Percentiles rank a stretch among this genome's conserved stretches.
Evolutionary conservation across 1,140 invertebrate genomes (phyloP).

Genomic region (Conus ventricosus): DNA sequence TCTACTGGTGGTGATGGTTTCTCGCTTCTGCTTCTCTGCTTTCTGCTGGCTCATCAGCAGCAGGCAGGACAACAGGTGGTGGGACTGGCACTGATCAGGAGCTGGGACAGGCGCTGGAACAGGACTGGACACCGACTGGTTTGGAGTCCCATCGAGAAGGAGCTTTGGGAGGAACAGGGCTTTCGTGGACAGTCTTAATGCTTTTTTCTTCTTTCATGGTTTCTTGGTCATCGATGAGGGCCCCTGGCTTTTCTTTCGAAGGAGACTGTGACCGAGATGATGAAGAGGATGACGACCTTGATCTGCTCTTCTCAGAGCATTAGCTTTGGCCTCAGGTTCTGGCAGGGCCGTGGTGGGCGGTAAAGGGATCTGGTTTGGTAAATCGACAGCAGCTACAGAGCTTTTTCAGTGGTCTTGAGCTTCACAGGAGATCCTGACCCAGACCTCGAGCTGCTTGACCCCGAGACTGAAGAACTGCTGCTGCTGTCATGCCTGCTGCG

Average conservation of each 20-base stretch:
- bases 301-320: neutral
- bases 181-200: neutral
- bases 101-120: neutral
- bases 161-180: conserved; percentile 1
- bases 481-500: conserved; percentile 15
- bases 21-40: neutral
- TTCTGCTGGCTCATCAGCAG: neutral
- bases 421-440: conserved; percentile 4
- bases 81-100: neutral
- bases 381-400: neutral
- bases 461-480: conserved; percentile 2
- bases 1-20: neutral
- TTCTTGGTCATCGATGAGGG: conserved; percentile 2
- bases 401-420: neutral
- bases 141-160: conserved; percentile 16
- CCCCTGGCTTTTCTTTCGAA: conserved; percentile 39
- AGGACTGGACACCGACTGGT: neutral
- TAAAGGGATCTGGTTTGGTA: conserved; percentile 24
- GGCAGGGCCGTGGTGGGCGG: neutral
- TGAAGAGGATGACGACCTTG: conserved; percentile 35
- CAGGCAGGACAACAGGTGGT: too few relatives aligned
- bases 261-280: conserved; percentile 12
- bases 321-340: neutral
- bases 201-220: neutral
- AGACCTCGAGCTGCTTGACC: conserved; percentile 1